These are phyloP conservation scores for Dinoponera quadriceps DNA, from an alignment of 1,140 invertebrate species.

Conservation along the genomic window DNA sequence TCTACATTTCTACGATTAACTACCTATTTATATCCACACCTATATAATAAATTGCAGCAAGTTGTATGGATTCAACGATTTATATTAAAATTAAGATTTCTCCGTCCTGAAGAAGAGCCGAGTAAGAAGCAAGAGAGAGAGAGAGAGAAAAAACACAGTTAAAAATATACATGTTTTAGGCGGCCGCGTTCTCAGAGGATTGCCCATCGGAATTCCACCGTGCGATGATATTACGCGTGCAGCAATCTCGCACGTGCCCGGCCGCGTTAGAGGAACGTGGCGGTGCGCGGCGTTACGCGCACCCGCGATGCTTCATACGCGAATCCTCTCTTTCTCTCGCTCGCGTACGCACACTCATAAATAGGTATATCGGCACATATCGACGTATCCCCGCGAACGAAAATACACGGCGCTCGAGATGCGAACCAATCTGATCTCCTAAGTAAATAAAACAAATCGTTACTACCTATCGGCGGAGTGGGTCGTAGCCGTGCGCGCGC, in stretches of 20 bases:
- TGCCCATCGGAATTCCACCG: constrained; percentile 40
- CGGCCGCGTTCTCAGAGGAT: background rate
- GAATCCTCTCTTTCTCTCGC: constrained; percentile 50
- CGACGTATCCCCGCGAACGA: constrained; percentile 43
- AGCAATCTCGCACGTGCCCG: constrained; percentile 34
- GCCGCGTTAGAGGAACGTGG: background rate
- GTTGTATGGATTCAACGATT: too few species aligned
- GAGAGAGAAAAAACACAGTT: constrained; percentile 12
- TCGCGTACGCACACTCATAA: constrained; percentile 31
- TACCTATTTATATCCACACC: too few species aligned
- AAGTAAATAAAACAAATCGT: constrained; percentile 61
- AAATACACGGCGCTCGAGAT: constrained; percentile 49
- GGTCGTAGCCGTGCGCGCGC: background rate
- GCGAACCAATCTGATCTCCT: constrained; percentile 54
- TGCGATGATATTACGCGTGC: constrained; percentile 41
- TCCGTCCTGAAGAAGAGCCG: too few species aligned
- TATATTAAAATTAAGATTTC: too few species aligned
- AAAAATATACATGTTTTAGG: too few species aligned
- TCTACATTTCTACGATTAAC: too few species aligned
- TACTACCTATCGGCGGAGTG: constrained; percentile 36
- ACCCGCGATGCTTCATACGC: constrained; percentile 11
- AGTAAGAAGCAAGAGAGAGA: too few species aligned
- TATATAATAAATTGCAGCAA: too few species aligned
- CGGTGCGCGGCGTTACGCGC: constrained; percentile 1
- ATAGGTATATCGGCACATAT: constrained; percentile 34